Base-by-base conservation (phyloP, 2,113 vertebrate species). In the Bolborhynchus lineola region DNA sequence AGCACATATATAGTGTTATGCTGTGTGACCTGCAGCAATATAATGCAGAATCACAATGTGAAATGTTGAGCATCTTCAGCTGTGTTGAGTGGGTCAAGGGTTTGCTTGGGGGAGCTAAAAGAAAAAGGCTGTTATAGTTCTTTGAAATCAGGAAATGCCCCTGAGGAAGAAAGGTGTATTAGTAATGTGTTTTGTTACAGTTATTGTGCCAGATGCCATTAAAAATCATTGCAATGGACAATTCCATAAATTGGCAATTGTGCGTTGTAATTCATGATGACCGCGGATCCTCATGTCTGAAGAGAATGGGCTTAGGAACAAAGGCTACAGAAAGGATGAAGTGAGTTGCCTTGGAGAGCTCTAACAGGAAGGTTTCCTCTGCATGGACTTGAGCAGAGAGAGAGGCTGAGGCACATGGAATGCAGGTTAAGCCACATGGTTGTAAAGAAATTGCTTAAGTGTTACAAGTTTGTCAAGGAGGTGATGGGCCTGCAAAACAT, bases 111-210 rank as follows among this genome's bases (percentile, higher is more conserved):
- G 33, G 33, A 59, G 57, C 57, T 59, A 47, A 24, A 39, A 39
- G 69, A 57, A 46, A 16, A 41, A 7, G 4, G n/a, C n/a, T n/a
- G n/a, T n/a, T n/a, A n/a, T 25, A 70, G 14, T 81, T 74, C 52
- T 94, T 69, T 87, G 70, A 94, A 93, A 76, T 85, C 49, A 79
- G 62, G 70, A 90, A 95, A 57, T 69, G 42, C 2, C 0, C 78
- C 80, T 81, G 83, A 81, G 63, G 88, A 95, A 96, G 70, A 94
- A 87, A 91, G 74, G 35, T 94, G 3, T 20, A 25, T 69, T 87
- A 71, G 37, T 57, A 64, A 25, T 33, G 42, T 83, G 31, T 69
- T 95, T 82, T 41, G 37, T 46, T 29, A 46, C 60, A 77, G 67
- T 93, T 76, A 57, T 55, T 92, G 47, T 89, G 67, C 57, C 69